Evolutionary conservation across 2,113 vertebrate species (phyloP).

Genomic region (Hippoglossus stenolepis): DNA sequence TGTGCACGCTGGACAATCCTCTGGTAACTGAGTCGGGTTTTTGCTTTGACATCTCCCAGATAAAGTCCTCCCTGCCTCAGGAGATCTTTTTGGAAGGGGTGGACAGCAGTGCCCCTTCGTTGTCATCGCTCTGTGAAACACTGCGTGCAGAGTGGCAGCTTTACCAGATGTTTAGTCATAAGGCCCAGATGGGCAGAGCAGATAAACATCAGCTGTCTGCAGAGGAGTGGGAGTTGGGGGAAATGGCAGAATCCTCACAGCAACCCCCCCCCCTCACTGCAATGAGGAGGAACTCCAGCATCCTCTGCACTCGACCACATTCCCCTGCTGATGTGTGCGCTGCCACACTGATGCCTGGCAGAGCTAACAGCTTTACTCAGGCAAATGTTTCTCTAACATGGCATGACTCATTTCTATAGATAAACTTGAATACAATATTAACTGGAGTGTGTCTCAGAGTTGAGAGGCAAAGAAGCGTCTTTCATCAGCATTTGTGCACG

Average conservation of each 20-base stretch:
- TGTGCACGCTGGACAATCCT: background rate
- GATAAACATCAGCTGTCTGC: conserved; percentile 75
- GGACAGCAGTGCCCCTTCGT: conserved; percentile 48
- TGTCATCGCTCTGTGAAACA: conserved; percentile 58
- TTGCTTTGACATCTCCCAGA: conserved; percentile 19
- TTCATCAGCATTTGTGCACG: background rate
- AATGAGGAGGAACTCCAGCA: conserved; percentile 44
- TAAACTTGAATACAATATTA: background rate
- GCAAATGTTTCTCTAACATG: conserved; percentile 8
- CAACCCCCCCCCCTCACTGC: conserved; percentile 32
- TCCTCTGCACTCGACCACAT: conserved; percentile 15
- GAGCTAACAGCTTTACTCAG: conserved; percentile 19
- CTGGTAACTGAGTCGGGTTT: conserved; percentile 2
- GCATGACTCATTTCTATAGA: background rate
- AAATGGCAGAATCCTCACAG: conserved; percentile 28
- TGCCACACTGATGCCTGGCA: conserved; percentile 29
- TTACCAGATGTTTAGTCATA: conserved; percentile 73
- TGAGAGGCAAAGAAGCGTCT: background rate
- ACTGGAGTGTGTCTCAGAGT: background rate
- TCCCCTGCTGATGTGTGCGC: conserved; percentile 29
- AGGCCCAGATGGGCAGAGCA: conserved; percentile 72
- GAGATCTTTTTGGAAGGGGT: conserved; percentile 31
- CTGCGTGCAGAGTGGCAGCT: conserved; percentile 59
- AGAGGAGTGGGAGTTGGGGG: conserved; percentile 37
- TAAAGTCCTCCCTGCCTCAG: conserved; percentile 44